Base-by-base conservation (phyloP, 2,888 invertebrate genomes). In the Syrista parreyssii region DNA sequence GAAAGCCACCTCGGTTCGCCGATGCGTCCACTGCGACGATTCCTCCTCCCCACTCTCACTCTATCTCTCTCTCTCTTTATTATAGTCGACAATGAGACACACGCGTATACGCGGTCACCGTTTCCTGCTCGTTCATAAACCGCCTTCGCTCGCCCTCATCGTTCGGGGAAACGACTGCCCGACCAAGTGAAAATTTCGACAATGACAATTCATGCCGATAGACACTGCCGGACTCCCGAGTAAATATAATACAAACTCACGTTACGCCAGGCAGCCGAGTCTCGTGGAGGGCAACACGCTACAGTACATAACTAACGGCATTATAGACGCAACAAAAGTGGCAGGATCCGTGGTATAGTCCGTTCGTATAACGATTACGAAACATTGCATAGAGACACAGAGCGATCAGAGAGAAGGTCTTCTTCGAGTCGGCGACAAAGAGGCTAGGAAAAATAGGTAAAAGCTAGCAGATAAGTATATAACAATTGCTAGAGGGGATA, bases 1-100 rank as follows among this genome's bases (percentile, higher is more conserved):
- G 40, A 55, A 55, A 55, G 40, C 40, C 40, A 55, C 23, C 40
- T 55, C 40, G 23, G 40, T 55, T 23, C 6, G 40, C 40, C 23
- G 40, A 55, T 55, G 40, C 40, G 83, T 86, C 81, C 82, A 77
- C 73, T 69, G 80, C 77, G 71, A 74, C 35, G 32, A 73, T 74
- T 74, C 79, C 68, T 77, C 77, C 71, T 72, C 75, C 75, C 73
- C 31, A 12, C 75, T 31, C 40, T n/a, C 68, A 12, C 34, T 33
- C 34, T n/a, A 74, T 36, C 73, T 31, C 11, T 31, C 34, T 35
- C 36, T 40, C 77, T 74, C 36, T 36, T 36, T 55, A 55, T 55
- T 15, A 55, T 4, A 4, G 23, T 34, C 71, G 34, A 33, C 33
- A n/a, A 71, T n/a, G 68, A 68, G 33, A 76, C 79, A 73, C 34